phyloP scores from a whole-genome alignment of 1,140 invertebrate genomes.

The Leptinotarsa undecemlineata region DNA sequence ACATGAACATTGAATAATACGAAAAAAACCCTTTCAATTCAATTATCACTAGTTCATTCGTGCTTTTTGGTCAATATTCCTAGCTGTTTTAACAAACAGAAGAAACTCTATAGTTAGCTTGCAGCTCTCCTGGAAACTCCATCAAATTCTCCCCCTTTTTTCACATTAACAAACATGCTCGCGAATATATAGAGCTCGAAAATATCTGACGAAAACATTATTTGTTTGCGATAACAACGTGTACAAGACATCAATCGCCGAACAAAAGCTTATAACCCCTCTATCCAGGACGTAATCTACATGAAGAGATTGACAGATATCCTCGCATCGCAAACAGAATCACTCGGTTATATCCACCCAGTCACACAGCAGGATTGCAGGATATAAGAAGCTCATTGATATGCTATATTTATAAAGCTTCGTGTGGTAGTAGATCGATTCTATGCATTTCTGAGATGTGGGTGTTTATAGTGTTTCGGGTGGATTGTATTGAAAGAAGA shows the following conservation, averaged over 20 bases:
- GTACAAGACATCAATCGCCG: not conserved
- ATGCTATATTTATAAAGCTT: not conserved
- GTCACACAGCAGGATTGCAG: not conserved
- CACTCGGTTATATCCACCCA: constrained; percentile 4
- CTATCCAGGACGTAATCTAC: constrained; percentile 26
- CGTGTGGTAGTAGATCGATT: not conserved
- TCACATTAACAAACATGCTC: too few species aligned
- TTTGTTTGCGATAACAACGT: constrained; percentile 1
- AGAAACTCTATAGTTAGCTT: too few species aligned
- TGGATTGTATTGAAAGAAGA: not conserved
- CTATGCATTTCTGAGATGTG: not conserved
- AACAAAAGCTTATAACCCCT: constrained; percentile 12
- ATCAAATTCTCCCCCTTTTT: too few species aligned
- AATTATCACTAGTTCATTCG: too few species aligned
- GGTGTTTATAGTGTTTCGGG: not conserved
- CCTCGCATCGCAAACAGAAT: constrained; percentile 19
- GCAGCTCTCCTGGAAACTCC: too few species aligned
- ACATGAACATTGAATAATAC: too few species aligned
- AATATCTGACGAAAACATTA: constrained; percentile 7
- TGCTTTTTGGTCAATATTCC: too few species aligned
- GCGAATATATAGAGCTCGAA: not conserved
- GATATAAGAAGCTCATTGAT: constrained; percentile 15
- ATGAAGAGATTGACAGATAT: constrained; percentile 28
- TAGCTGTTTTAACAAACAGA: too few species aligned
- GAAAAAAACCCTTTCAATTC: too few species aligned